Evolutionary conservation across 2,888 invertebrate genomes (phyloP).

Genomic region (Luffia ferchaultella): DNA sequence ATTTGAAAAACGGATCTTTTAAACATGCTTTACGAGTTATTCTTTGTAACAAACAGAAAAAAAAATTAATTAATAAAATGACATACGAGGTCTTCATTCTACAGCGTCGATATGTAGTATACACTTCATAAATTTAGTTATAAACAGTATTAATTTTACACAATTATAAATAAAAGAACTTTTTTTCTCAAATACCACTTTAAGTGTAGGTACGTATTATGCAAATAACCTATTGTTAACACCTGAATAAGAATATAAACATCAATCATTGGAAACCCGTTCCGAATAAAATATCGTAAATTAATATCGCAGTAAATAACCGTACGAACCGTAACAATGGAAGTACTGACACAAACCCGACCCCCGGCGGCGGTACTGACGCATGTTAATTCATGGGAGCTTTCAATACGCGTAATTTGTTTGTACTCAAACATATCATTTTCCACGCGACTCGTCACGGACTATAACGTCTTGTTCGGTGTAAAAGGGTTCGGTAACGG

Average conservation of each 20-base stretch:
- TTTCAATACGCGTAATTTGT: slow-evolving; percentile 7
- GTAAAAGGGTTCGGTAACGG: background rate
- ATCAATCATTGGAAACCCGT: background rate
- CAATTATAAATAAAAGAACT: background rate
- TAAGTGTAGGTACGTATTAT: background rate
- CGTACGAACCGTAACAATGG: background rate
- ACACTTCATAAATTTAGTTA: background rate
- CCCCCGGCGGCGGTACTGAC: background rate
- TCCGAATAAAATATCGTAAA: background rate
- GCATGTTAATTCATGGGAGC: slow-evolving; percentile 6
- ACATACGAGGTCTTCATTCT: too few relatives aligned
- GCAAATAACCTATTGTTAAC: background rate
- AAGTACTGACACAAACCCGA: background rate
- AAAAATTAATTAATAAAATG: too few relatives aligned
- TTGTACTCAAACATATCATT: slow-evolving; percentile 6
- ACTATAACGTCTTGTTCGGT: slow-evolving; percentile 3
- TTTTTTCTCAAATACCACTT: background rate
- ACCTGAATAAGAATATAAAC: background rate
- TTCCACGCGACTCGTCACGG: slow-evolving; percentile 5
- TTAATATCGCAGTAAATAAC: background rate
- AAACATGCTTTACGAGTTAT: too few relatives aligned
- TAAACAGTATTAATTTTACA: background rate
- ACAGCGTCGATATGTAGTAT: background rate
- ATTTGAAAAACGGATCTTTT: too few relatives aligned
- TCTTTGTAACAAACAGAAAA: too few relatives aligned